phyloP scores from a whole-genome alignment of 2,797 vertebrate genomes.

The Notolepis coatsorum region DNA sequence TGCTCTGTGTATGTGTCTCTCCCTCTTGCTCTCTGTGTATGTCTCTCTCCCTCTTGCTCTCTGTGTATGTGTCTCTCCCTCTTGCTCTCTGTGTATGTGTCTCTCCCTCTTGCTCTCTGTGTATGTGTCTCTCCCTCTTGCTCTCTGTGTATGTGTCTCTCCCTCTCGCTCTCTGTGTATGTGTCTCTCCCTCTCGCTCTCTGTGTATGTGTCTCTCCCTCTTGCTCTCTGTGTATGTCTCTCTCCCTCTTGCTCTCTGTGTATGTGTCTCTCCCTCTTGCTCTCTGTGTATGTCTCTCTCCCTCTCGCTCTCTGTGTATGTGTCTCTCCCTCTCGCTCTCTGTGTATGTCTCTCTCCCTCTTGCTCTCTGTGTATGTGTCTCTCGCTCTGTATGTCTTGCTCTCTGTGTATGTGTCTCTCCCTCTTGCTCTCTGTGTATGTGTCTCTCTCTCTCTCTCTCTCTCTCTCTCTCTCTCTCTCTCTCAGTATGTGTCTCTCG shows the following conservation, averaged over 20 bases:
- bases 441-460: too few species aligned
- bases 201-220: too few species aligned
- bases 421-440: not conserved
- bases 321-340: too few species aligned
- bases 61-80: not conserved
- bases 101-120: too few species aligned
- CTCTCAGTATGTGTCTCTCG: too few species aligned
- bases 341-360: too few species aligned
- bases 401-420: not conserved
- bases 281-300: not conserved
- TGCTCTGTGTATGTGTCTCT: not conserved
- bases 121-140: not conserved
- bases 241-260: too few species aligned
- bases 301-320: not conserved
- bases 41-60: too few species aligned
- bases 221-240: too few species aligned
- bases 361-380: conserved; percentile 2
- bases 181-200: too few species aligned
- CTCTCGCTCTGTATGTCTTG: not conserved
- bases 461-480: not conserved
- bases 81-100: not conserved
- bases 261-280: not conserved
- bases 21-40: too few species aligned
- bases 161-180: not conserved
- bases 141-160: not conserved